Percentiles rank a stretch among this genome's conserved stretches.
phyloP scores from a whole-genome alignment of 2,113 vertebrate genomes.

The Pimephales promelas region DNA sequence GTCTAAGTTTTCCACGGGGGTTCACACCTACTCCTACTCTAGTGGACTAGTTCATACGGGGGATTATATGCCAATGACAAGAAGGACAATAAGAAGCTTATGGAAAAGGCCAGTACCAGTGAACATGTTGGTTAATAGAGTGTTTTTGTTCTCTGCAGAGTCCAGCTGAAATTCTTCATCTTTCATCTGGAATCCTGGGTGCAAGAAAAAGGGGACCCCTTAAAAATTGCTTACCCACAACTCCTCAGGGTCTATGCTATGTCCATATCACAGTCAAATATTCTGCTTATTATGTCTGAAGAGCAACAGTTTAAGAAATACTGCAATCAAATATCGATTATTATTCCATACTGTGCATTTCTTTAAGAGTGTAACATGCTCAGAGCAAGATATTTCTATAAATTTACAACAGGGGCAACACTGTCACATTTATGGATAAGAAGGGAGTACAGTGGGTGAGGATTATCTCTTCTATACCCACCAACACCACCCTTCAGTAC shows the following conservation, averaged over 20 bases:
- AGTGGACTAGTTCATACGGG: slow-evolving; percentile 58
- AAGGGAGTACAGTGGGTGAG: slow-evolving; percentile 8
- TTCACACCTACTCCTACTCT: slow-evolving; percentile 72
- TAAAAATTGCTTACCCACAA: slow-evolving; percentile 63
- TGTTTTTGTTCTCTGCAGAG: slow-evolving; percentile 85
- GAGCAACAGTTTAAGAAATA: slow-evolving; percentile 18
- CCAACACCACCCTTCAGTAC: slow-evolving; percentile 1
- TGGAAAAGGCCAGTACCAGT: slow-evolving; percentile 83
- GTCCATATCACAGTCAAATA: slow-evolving; percentile 59
- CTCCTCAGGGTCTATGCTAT: slow-evolving; percentile 58
- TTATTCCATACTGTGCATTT: slow-evolving; percentile 40
- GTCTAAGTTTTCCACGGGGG: slow-evolving; percentile 68
- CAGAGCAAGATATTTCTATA: slow-evolving; percentile 46
- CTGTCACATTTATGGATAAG: slow-evolving; percentile 31
- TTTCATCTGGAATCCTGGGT: slow-evolving; percentile 86
- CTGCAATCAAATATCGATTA: slow-evolving; percentile 53
- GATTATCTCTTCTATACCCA: slow-evolving; percentile 21
- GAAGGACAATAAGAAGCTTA: slow-evolving; percentile 76
- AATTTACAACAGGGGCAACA: slow-evolving; percentile 43
- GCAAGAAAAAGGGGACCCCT: slow-evolving; percentile 80
- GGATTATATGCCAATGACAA: slow-evolving; percentile 74
- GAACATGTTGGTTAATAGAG: slow-evolving; percentile 86
- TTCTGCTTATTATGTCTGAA: slow-evolving; percentile 42
- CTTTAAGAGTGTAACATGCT: slow-evolving; percentile 54
- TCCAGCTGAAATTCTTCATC: slow-evolving; percentile 84